Conservation (phyloP, 2,797 vertebrate genomes). For the Sternotherus odoratus region DNA sequence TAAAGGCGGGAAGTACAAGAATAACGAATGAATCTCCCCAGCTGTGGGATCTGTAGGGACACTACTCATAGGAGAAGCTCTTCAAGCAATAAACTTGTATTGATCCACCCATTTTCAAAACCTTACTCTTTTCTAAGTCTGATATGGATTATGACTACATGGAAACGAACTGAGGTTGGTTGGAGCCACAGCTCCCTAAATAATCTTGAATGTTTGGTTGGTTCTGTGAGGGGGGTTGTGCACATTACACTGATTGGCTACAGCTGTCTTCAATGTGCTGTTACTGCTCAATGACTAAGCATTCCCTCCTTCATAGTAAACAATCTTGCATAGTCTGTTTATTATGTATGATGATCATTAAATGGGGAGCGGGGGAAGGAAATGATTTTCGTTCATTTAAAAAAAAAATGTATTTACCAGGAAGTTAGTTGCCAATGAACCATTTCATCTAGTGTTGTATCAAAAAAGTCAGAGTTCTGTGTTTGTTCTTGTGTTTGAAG, state of each 20-base stretch:
- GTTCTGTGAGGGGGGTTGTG: neutral
- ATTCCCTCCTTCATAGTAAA: neutral
- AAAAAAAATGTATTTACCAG: neutral
- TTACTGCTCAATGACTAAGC: neutral
- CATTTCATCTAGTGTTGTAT: neutral
- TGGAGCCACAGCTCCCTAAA: neutral
- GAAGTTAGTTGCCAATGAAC: neutral
- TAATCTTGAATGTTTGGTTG: neutral
- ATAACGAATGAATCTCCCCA: neutral
- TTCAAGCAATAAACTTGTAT: neutral
- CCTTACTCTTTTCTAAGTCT: neutral
- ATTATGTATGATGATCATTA: neutral
- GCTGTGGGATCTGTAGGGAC: neutral
- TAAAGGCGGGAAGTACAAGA: neutral
- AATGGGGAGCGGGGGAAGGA: neutral
- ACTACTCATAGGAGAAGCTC: neutral
- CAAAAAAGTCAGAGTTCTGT: neutral
- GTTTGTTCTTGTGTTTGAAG: neutral
- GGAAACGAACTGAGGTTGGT: neutral
- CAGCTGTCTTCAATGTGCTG: neutral
- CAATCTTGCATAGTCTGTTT: neutral
- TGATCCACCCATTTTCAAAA: neutral
- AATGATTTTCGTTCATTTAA: neutral
- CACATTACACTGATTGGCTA: neutral
- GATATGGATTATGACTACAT: neutral